phyloP scores from a whole-genome alignment of 2,888 invertebrate genomes.

The Himalopsyche anomala region DNA sequence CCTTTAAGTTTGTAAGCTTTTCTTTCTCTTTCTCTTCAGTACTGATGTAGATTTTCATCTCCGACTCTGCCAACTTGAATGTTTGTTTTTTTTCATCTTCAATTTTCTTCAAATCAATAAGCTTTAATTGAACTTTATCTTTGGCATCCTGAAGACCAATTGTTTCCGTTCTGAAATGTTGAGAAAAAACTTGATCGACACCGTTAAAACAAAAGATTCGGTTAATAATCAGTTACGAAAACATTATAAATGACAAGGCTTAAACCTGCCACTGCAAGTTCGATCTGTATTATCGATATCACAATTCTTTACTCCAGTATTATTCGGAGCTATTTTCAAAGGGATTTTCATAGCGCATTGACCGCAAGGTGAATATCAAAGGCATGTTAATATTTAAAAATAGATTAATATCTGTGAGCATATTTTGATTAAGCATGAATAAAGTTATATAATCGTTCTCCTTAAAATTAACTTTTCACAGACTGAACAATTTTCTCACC shows the following conservation, averaged over 20 bases:
- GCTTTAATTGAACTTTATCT: conserved; percentile 80
- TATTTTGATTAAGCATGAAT: too few species aligned
- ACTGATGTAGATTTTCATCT: conserved; percentile 86
- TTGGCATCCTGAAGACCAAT: conserved; percentile 84
- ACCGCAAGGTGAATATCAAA: not conserved
- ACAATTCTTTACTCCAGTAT: too few species aligned
- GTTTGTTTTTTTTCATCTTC: conserved; percentile 82
- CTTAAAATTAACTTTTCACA: too few species aligned
- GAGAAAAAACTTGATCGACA: not conserved
- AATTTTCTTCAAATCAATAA: conserved; percentile 82
- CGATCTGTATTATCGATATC: too few species aligned
- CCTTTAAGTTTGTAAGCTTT: conserved; percentile 79
- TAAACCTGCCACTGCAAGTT: too few species aligned
- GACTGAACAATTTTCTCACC: conserved; percentile 68
- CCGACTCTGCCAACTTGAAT: conserved; percentile 82
- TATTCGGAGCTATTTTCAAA: too few species aligned
- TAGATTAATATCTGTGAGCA: not conserved
- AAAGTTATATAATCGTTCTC: too few species aligned
- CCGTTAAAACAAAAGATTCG: too few species aligned
- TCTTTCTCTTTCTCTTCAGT: conserved; percentile 80
- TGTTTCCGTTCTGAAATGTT: conserved; percentile 77
- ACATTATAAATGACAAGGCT: too few species aligned
- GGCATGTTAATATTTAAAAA: not conserved
- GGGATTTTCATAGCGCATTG: too few species aligned
- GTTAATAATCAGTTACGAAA: too few species aligned